phyloP scores from a whole-genome alignment of 2,797 vertebrate genomes.

The Trematomus bernacchii region DNA sequence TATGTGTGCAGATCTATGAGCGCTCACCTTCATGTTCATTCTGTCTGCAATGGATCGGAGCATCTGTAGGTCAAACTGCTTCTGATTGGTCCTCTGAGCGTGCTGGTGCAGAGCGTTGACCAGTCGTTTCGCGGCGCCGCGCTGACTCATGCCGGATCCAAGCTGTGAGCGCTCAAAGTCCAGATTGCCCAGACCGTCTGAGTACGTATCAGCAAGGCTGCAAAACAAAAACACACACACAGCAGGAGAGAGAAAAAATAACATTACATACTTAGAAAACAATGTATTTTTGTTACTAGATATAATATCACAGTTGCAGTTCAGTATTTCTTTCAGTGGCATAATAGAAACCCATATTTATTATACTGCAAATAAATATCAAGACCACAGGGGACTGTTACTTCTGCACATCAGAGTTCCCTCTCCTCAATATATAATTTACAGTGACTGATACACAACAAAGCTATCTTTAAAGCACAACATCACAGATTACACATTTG shows the following conservation, averaged over 20 bases:
- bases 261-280: too few relatives aligned
- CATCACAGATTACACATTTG: too few relatives aligned
- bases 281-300: background rate
- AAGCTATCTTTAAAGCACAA: background rate
- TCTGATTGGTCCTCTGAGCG: constrained; percentile 91
- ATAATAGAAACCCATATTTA: background rate
- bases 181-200: constrained; percentile 94
- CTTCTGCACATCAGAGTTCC: background rate
- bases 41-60: constrained; percentile 89
- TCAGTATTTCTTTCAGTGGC: too few relatives aligned
- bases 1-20: background rate
- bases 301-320: too few relatives aligned
- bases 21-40: constrained; percentile 89
- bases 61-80: constrained; percentile 91
- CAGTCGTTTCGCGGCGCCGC: constrained; percentile 91
- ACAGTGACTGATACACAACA: background rate
- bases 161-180: constrained; percentile 97
- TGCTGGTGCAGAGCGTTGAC: constrained; percentile 91
- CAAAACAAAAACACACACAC: constrained; percentile 13
- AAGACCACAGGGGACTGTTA: background rate
- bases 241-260: background rate
- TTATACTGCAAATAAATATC: background rate
- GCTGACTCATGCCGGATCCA: constrained; percentile 97
- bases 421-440: background rate
- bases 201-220: constrained; percentile 95